Conservation (phyloP, 1,140 invertebrate genomes). For the Potamilus streckersoni region DNA sequence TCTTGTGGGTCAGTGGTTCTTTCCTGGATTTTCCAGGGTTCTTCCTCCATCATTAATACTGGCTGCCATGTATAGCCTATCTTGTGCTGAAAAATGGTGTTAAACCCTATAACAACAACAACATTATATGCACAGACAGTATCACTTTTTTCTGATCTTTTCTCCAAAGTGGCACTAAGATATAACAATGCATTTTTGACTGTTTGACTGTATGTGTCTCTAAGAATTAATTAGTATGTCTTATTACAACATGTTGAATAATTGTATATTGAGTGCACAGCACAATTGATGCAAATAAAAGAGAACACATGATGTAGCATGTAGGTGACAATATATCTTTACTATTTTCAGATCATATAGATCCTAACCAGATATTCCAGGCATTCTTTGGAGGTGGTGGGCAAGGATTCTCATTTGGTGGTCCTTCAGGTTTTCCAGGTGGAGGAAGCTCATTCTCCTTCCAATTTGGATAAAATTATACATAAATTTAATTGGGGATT, state of each 20-base stretch:
- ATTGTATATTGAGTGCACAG: background rate
- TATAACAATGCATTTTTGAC: background rate
- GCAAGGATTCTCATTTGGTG: conserved; percentile 69
- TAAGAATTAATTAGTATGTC: conserved; percentile 1
- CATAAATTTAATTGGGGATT: no score
- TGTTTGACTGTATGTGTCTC: background rate
- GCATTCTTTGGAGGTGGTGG: conserved; percentile 76
- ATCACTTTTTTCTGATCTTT: no score
- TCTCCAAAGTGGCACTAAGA: no score
- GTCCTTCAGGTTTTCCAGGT: conserved; percentile 27
- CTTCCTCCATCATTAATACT: no score
- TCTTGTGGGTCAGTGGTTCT: no score
- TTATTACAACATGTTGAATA: background rate
- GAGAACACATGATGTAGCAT: background rate
- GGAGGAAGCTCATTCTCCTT: conserved; percentile 73
- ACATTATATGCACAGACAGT: no score
- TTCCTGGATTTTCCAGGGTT: no score
- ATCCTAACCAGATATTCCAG: conserved; percentile 83
- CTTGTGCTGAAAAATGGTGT: no score
- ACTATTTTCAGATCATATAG: conserved; percentile 75
- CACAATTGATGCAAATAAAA: background rate
- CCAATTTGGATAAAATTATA: conserved; percentile 74
- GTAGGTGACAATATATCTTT: conserved; percentile 35
- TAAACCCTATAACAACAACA: no score
- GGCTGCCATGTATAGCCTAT: no score